These are phyloP conservation scores for Dendroctonus valens DNA, from an alignment of 1,140 invertebrate species.

Conservation along the genomic window DNA sequence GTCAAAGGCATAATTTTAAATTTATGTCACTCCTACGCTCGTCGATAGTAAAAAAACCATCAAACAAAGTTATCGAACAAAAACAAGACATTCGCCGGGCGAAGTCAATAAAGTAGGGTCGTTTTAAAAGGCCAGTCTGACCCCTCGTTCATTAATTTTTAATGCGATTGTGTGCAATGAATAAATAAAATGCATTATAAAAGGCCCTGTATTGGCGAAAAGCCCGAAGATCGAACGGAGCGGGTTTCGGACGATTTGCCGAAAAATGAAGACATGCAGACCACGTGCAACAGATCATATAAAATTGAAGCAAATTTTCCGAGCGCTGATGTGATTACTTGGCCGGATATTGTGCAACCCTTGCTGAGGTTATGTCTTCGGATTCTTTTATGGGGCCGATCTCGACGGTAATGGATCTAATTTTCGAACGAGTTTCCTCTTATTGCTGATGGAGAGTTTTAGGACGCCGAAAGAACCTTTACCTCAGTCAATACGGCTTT, in stretches of 20 bases:
- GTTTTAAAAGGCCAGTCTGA: constrained; percentile 47
- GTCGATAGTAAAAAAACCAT: constrained; percentile 45
- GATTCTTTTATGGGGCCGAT: too few species aligned
- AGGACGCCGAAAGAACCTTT: too few species aligned
- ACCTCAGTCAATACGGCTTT: too few species aligned
- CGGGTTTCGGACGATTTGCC: constrained; percentile 29
- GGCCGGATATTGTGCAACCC: constrained; percentile 44
- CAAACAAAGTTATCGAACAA: constrained; percentile 51
- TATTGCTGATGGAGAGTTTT: too few species aligned
- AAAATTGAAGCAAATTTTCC: constrained; percentile 49
- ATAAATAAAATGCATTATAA: constrained; percentile 52
- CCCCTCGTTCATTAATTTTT: constrained; percentile 50
- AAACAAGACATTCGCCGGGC: constrained; percentile 49
- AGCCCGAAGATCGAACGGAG: constrained; percentile 26
- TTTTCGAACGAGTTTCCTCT: too few species aligned
- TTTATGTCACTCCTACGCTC: constrained; percentile 46
- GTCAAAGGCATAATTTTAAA: constrained; percentile 46
- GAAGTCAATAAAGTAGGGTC: constrained; percentile 50
- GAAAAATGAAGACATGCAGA: constrained; percentile 38
- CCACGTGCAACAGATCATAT: constrained; percentile 46
- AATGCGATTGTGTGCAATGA: constrained; percentile 51
- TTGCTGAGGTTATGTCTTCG: constrained; percentile 25
- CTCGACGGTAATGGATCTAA: too few species aligned
- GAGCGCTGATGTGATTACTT: constrained; percentile 46
- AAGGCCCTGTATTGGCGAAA: constrained; percentile 37